Base-by-base conservation (phyloP, 1,140 invertebrate species). In the Leptopilina clavipes region DNA sequence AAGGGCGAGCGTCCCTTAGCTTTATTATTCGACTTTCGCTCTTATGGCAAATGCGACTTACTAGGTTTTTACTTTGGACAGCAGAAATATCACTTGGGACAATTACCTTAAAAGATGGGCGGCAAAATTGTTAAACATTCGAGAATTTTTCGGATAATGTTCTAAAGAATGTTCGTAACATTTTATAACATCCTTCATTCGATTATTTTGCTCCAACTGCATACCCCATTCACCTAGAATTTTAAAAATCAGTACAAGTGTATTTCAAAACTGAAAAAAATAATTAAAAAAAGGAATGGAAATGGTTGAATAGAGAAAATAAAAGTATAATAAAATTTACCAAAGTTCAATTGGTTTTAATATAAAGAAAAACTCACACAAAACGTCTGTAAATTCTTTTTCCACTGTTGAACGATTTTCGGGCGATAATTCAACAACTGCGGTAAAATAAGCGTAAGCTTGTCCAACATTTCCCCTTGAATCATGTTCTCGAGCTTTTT, bases 371-470 rank as follows among this genome's bases (percentile, higher is more conserved):
- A 43, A 77, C 75, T 73, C 83, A 87, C 86, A 87, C 44, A 88
- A 76, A 56, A 88, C 82, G 73, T 85, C 74, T 19, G 87, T 86
- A 74, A 90, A 88, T 56, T 78, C 74, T 75, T 86, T 72, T 81
- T 86, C 85, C 11, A 91, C 79, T 73, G 90, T 86, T 59, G 70
- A 6, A 78, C 84, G 84, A 79, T 81, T 89, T 19, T 76, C 59
- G 72, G 87, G 85, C 48, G 82, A 85, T 22, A 90, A 73, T 74
- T 88, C 85, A 37, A 89, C 82, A 65, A 88, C 86, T 70, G 87
- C 78, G 5, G 86, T 85, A 44, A 87, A 88, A 84, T 89, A 86
- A 71, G 87, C 86, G 81, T 90, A 90, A 31, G 90, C 88, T 79
- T 87, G 83, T 8, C 88, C 88, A 72, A 84, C 80, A 70, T 89